Evolutionary conservation across 53 echinoderm and acorn worm species (phyloP).

Genomic region (Patiria pectinifera): DNA sequence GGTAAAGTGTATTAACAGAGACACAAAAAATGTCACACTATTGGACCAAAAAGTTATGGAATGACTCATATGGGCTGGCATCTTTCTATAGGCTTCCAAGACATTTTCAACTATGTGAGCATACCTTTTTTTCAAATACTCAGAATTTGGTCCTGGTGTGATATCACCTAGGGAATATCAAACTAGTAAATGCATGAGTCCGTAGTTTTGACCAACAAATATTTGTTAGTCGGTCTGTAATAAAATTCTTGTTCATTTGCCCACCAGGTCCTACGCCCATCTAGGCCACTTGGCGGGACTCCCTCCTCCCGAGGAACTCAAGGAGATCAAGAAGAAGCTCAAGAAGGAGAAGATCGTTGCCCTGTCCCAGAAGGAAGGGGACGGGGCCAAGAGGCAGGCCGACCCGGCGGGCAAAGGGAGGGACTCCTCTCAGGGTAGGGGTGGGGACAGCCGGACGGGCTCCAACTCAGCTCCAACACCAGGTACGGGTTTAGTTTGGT

Average conservation of each 20-base stretch:
- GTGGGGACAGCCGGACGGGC: slow-evolving; percentile 54
- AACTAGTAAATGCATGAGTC: no score
- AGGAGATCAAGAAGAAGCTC: slow-evolving; percentile 66
- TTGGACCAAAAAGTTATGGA: no score
- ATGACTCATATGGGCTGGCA: no score
- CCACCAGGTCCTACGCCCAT: slow-evolving; percentile 68
- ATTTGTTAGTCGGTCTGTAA: no score
- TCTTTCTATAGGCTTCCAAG: no score
- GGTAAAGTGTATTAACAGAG: no score
- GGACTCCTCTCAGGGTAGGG: slow-evolving; percentile 55
- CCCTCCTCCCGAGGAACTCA: slow-evolving; percentile 66
- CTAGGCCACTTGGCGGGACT: slow-evolving; percentile 77
- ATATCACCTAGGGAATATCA: no score
- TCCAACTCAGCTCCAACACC: slow-evolving; percentile 65
- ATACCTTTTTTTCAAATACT: no score
- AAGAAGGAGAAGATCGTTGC: slow-evolving; percentile 67
- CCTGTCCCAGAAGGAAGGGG: slow-evolving; percentile 36
- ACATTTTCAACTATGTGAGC: no score
- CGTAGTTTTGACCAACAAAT: neutral
- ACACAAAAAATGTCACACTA: no score
- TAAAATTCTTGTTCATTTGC: neutral
- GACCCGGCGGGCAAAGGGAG: slow-evolving; percentile 37
- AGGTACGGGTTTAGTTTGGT: slow-evolving; percentile 29
- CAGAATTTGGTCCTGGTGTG: no score
- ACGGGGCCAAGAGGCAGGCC: slow-evolving; percentile 40